Percentiles rank a stretch among this genome's conserved stretches.
Evolutionary conservation across 2,888 invertebrate species (phyloP).

Genomic region (Heliconius hortense): DNA sequence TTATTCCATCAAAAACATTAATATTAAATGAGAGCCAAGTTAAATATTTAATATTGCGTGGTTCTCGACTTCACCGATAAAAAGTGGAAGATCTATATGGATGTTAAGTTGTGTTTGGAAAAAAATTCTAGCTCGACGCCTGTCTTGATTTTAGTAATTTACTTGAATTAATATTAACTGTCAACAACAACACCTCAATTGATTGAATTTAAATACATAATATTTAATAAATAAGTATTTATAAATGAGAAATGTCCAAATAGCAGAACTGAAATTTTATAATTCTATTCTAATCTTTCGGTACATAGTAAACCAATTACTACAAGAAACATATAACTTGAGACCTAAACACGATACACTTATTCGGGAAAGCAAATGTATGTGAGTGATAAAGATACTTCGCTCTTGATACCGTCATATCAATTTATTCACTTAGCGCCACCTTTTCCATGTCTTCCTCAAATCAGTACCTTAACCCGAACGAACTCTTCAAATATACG

Average conservation of each 20-base stretch:
- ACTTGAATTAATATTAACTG: too few species aligned
- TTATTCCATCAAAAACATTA: too few species aligned
- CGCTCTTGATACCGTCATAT: slow-evolving; percentile 19
- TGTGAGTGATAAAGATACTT: slow-evolving; percentile 17
- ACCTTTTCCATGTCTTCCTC: slow-evolving; percentile 57
- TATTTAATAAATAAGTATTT: neutral
- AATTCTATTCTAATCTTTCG: neutral
- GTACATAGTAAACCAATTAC: neutral
- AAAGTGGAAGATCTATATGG: too few species aligned
- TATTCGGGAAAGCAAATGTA: neutral
- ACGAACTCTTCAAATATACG: slow-evolving; percentile 66
- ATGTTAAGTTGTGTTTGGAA: too few species aligned
- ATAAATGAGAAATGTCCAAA: neutral
- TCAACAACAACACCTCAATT: too few species aligned
- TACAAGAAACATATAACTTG: neutral
- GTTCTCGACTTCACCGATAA: too few species aligned
- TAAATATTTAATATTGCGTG: too few species aligned
- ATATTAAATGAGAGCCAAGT: too few species aligned
- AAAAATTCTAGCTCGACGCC: too few species aligned
- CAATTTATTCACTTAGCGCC: slow-evolving; percentile 38
- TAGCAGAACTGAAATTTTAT: neutral
- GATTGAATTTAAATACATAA: too few species aligned
- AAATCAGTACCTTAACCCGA: slow-evolving; percentile 73
- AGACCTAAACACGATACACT: neutral
- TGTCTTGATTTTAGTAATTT: too few species aligned